Evolutionary conservation across 2,888 invertebrate species (phyloP), one percentile per base, ranked within the genome.

Genomic region (Beris morrisii): DNA sequence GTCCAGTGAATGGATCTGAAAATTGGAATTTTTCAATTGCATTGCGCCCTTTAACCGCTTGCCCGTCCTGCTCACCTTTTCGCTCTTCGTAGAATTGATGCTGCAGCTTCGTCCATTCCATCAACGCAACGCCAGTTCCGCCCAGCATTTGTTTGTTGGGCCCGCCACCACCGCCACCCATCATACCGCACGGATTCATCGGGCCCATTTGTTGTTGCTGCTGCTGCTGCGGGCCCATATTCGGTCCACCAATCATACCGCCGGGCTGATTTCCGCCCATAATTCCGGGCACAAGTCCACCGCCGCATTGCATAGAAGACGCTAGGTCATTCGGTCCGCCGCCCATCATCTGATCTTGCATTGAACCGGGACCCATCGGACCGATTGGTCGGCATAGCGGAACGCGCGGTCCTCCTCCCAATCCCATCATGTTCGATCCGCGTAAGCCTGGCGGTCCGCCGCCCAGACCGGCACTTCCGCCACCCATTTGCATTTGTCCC

Each of bases 51-150:
- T n/a, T n/a, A n/a, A n/a, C n/a, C n/a, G n/a, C n/a, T n/a, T n/a
- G n/a, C n/a, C n/a, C n/a, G n/a, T n/a, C n/a, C 13, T 5, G 22
- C 70, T 76, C 84, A 78, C 80, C 84, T 78, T 81, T 84, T 77
- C 83, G 84, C 78, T 80, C 86, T 73, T 93, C 93, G 74, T 89
- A 89, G 81, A 91, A 93, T 79, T 93, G 92, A 76, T 92, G 90
- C 75, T 94, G 94, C 72, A 95, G 81, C 79, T 95, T 93, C 74
- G 92, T 91, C 95, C 95, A 95, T 77, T 95, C 95, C 79, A 92
- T 86, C 80, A 91, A 90, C 5, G 87, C 87, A 46, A 82, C 77
- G 70, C 76, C 76, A 5, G 66, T 59, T 0, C 66, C 63, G 0
- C 72, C 73, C 67, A 71, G 69, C 67, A 73, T 71, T 44, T 71